Conservation (phyloP, 2,888 invertebrate species). For the Leucophenga maculata region DNA sequence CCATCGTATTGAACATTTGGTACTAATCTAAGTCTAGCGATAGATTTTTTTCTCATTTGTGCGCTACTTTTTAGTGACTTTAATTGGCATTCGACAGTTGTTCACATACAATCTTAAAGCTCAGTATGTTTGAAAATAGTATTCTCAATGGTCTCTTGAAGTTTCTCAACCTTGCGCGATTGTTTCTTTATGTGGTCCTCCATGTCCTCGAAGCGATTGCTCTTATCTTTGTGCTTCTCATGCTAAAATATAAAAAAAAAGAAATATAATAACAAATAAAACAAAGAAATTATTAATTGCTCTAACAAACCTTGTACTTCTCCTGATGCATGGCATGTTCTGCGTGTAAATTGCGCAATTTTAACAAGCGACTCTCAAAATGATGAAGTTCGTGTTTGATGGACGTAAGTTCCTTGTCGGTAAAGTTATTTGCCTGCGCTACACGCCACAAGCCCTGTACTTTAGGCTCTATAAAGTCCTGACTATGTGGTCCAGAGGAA, state of each 20-base stretch:
- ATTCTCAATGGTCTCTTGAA: slow-evolving; percentile 84
- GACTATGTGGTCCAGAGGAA: slow-evolving; percentile 83
- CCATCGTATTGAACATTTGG: neutral
- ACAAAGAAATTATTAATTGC: neutral
- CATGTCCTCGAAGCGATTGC: slow-evolving; percentile 77
- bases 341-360: slow-evolving; percentile 86
- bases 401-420: slow-evolving; percentile 85
- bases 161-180: slow-evolving; percentile 86
- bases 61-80: neutral
- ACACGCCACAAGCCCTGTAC: slow-evolving; percentile 91
- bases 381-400: slow-evolving; percentile 84
- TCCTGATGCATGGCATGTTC: slow-evolving; percentile 84
- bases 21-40: neutral
- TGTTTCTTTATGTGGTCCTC: slow-evolving; percentile 88
- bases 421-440: slow-evolving; percentile 86
- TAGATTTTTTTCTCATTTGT: neutral
- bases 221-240: slow-evolving; percentile 77
- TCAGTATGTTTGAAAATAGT: slow-evolving; percentile 86
- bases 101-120: slow-evolving; percentile 74
- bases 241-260: slow-evolving; percentile 66
- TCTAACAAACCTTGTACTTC: slow-evolving; percentile 75
- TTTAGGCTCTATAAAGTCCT: slow-evolving; percentile 92
- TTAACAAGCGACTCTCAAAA: slow-evolving; percentile 88
- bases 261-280: neutral
- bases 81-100: neutral